These are phyloP conservation scores for Labeo calbasu DNA, from an alignment of 2,797 vertebrate genomes.

Conservation along the genomic window DNA sequence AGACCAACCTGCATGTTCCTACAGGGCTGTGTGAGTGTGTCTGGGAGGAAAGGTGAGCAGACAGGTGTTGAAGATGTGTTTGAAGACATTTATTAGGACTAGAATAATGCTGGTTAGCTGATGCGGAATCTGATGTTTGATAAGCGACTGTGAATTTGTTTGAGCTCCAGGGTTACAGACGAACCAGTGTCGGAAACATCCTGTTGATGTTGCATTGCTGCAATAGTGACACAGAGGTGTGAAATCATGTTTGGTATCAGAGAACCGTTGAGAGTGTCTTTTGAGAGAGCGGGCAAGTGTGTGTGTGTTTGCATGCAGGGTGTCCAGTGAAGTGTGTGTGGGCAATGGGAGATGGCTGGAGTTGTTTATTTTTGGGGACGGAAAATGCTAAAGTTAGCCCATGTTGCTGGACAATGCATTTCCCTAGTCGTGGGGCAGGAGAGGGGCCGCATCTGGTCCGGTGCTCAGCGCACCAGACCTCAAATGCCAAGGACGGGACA, in stretches of 20 bases:
- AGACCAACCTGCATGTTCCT: slow-evolving; percentile 11
- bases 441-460: neutral
- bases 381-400: slow-evolving; percentile 80
- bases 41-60: slow-evolving; percentile 37
- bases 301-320: slow-evolving; percentile 38
- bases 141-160: slow-evolving; percentile 9
- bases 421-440: slow-evolving; percentile 46
- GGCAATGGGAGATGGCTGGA: slow-evolving; percentile 62
- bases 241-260: slow-evolving; percentile 53
- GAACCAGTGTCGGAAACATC: slow-evolving; percentile 37
- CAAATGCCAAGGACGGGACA: neutral
- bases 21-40: slow-evolving; percentile 15
- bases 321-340: slow-evolving; percentile 36
- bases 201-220: slow-evolving; percentile 33
- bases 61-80: slow-evolving; percentile 33
- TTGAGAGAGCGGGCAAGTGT: slow-evolving; percentile 42
- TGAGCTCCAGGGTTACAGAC: slow-evolving; percentile 13
- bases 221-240: slow-evolving; percentile 47
- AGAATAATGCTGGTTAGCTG: neutral
- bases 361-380: slow-evolving; percentile 77
- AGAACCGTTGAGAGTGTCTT: slow-evolving; percentile 42
- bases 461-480: slow-evolving; percentile 19
- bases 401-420: slow-evolving; percentile 80
- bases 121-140: slow-evolving; percentile 21
- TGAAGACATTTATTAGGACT: slow-evolving; percentile 21